phyloP scores from a whole-genome alignment of 35 echinoderm and acorn worm genomes.

The Heliocidaris tuberculata region DNA sequence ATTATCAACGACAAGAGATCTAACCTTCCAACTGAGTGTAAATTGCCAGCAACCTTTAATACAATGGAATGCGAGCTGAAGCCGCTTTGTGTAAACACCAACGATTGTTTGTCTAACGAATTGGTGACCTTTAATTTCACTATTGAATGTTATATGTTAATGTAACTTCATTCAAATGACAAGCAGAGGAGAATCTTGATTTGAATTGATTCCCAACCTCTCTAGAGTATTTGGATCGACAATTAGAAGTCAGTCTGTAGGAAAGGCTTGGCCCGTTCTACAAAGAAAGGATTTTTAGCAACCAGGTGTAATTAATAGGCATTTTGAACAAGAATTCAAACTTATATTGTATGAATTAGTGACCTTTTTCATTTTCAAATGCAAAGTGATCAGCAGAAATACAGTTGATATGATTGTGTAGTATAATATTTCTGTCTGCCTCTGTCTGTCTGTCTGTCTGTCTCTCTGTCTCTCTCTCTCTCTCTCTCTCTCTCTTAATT shows the following conservation, averaged over 20 bases:
- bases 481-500: too few species aligned
- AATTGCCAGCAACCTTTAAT: background rate
- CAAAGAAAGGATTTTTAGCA: too few species aligned
- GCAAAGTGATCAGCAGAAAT: too few species aligned
- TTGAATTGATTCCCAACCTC: background rate
- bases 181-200: background rate
- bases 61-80: background rate
- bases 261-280: too few species aligned
- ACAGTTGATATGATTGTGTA: too few species aligned
- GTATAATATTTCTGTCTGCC: too few species aligned
- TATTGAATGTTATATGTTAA: background rate
- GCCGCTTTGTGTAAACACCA: background rate
- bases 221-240: background rate
- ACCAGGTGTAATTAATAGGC: too few species aligned
- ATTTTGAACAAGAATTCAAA: too few species aligned
- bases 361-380: too few species aligned
- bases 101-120: background rate
- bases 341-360: too few species aligned
- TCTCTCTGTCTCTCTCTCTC: too few species aligned
- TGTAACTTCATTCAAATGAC: background rate
- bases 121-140: background rate
- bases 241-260: background rate
- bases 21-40: background rate
- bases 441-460: too few species aligned
- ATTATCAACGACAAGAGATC: background rate